Base-by-base conservation (phyloP, 2,113 vertebrate genomes). In the Myanophis thanlyinensis region DNA sequence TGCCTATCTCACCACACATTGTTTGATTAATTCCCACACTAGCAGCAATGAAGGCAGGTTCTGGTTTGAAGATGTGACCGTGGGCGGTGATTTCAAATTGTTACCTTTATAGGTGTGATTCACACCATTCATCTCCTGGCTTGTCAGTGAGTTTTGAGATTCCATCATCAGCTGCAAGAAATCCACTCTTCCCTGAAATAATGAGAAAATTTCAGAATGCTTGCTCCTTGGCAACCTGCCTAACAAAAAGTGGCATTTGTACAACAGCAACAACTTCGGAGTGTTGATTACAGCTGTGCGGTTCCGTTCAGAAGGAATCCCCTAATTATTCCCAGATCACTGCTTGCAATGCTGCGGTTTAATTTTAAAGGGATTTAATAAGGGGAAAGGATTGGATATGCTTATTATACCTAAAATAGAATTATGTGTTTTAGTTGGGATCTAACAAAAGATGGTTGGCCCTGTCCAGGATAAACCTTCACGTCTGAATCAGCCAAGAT, bases 141-240 rank as follows among this genome's bases (percentile, higher is more conserved):
- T 89, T 44, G 35, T 35, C 18, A 80, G 56, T 47, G 96, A 95
- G 1, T 96, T 96, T 94, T 98, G 98, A 93, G 97, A 97, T 40
- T 99, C 97, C 0, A 98, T 97, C 98, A 99, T 98, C 80, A 99
- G 91, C 96, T 98, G 98, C 95, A 99, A 97, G 59, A 99, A 98
- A 96, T 99, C 98, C 11, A 98, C 97, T 93, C 98, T 95, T 10
- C 93, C 96, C 98, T 99, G 91, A 93, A 91, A 22, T 8, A 22
- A 5, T 87, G 22, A 73, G 35, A 30, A 22, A 4, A 22, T 10
- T 18, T 27, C 27, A 84, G 35, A 30, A 40, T 27, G 6, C 47
- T 22, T 46, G 6, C 27, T 25, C 3, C 49, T 53, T 51, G 25
- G 15, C 11, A 85, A 27, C 35, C 35, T 80, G 6, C 15, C 35